Evolutionary conservation across 2,113 vertebrate species (phyloP).

Genomic region (Gobiocypris rarus): DNA sequence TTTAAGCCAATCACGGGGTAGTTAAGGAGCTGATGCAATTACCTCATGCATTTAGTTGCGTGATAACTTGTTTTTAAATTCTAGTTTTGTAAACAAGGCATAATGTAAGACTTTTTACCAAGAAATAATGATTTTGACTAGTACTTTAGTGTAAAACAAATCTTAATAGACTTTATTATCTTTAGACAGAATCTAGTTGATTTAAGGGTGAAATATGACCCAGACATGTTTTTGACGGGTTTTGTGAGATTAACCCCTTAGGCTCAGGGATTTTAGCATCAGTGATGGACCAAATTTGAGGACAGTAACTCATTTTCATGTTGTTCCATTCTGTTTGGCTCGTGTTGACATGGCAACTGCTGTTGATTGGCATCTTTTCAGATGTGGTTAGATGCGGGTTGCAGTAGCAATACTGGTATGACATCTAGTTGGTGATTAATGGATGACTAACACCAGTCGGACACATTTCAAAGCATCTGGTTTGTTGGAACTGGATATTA

Average conservation of each 20-base stretch:
- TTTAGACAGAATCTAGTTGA: not conserved
- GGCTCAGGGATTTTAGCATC: not conserved
- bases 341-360: not conserved
- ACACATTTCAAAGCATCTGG: not conserved
- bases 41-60: not conserved
- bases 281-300: not conserved
- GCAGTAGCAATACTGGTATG: not conserved
- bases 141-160: too few species aligned
- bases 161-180: not conserved
- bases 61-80: not conserved
- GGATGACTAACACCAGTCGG: conserved; percentile 18
- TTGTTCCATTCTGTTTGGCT: not conserved
- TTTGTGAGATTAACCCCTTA: not conserved
- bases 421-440: not conserved
- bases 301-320: not conserved
- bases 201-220: not conserved
- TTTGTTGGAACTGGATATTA: not conserved
- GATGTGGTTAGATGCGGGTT: not conserved
- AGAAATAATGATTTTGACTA: not conserved
- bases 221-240: not conserved
- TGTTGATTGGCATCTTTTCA: not conserved
- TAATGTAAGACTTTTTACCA: not conserved
- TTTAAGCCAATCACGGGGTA: conserved; percentile 15
- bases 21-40: not conserved
- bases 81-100: not conserved